Conservation (phyloP, 1,140 invertebrate species). For the Pteromalus puparum region DNA sequence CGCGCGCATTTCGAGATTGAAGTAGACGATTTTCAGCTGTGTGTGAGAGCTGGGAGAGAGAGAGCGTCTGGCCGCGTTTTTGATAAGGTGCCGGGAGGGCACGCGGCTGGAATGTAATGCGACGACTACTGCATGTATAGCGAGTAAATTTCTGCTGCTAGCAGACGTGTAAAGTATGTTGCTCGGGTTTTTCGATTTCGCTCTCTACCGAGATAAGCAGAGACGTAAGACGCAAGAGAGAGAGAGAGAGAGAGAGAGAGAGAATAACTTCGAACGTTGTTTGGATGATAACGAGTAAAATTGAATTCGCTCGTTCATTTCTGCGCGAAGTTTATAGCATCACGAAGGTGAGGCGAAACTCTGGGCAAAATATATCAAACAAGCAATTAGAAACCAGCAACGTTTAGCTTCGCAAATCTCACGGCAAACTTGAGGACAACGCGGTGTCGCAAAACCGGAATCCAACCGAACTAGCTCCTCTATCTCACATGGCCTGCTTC, state of each 20-base stretch:
- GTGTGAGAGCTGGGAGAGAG: too few species aligned
- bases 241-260: neutral
- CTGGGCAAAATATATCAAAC: neutral
- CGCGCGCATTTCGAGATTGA: neutral
- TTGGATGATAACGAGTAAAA: constrained; percentile 36
- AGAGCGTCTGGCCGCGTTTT: neutral
- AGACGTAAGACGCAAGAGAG: neutral
- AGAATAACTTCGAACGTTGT: constrained; percentile 21
- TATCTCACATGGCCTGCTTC: neutral
- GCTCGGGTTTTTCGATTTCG: too few species aligned
- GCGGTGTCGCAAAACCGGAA: neutral
- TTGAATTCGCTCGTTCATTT: constrained; percentile 61
- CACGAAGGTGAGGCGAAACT: too few species aligned
- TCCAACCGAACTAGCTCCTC: neutral
- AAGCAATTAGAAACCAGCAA: neutral
- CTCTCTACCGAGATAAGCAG: too few species aligned
- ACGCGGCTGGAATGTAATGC: neutral
- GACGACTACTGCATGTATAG: neutral
- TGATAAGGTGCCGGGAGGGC: neutral
- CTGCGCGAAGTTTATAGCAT: too few species aligned
- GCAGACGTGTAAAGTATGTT: too few species aligned
- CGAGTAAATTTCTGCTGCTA: too few species aligned
- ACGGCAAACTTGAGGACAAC: neutral
- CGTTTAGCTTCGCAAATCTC: neutral
- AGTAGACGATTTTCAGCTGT: neutral